Conservation (phyloP, 2,113 vertebrate genomes). For the Hepsetus odoe region DNA sequence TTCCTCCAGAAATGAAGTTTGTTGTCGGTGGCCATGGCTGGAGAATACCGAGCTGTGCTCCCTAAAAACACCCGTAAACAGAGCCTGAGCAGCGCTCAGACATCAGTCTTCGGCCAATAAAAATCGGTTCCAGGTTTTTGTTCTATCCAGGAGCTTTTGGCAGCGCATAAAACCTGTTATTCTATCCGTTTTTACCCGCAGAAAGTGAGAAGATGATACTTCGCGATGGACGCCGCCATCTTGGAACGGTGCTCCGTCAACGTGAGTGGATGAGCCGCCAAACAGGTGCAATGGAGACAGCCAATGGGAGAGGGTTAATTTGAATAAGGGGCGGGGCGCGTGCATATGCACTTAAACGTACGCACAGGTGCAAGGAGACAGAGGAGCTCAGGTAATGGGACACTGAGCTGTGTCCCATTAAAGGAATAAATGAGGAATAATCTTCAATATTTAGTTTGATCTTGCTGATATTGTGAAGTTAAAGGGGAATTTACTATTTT, state of each 20-base stretch:
- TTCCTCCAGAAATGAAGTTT: conserved; percentile 93
- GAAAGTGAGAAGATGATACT: conserved; percentile 33
- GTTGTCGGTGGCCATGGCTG: conserved; percentile 89
- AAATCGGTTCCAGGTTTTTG: not conserved
- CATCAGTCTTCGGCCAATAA: not conserved
- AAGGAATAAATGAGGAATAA: no score
- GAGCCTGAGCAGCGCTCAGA: conserved; percentile 1
- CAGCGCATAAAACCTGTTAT: not conserved
- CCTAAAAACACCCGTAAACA: conserved; percentile 52
- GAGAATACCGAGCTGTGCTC: conserved; percentile 38
- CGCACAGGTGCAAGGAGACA: conserved; percentile 27
- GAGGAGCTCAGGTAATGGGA: not conserved
- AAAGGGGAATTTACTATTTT: no score
- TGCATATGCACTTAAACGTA: not conserved
- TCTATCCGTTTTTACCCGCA: conserved; percentile 28
- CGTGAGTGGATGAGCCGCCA: conserved; percentile 74
- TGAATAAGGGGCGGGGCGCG: not conserved
- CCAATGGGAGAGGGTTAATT: conserved; percentile 73
- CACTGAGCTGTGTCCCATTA: no score
- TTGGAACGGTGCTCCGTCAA: conserved; percentile 69
- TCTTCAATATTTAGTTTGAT: no score
- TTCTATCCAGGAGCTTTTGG: no score
- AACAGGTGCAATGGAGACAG: conserved; percentile 59
- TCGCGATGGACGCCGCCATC: conserved; percentile 83
- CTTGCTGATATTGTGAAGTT: no score